Evolutionary conservation across 2,888 invertebrate genomes (phyloP), one percentile per base, ranked within the genome.

Genomic region (Agrotis segetum): DNA sequence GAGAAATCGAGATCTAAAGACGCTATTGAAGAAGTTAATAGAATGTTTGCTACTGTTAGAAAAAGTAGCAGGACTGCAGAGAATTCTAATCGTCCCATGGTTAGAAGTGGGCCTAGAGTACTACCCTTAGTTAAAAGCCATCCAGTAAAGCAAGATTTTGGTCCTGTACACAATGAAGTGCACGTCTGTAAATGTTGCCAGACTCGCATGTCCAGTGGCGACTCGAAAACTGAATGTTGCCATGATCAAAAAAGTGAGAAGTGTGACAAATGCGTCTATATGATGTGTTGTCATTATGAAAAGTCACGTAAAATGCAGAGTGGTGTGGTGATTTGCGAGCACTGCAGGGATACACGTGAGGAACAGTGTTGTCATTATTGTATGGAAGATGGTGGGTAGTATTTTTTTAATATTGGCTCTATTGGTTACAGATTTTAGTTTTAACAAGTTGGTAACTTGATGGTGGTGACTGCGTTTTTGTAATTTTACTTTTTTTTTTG

Each of bases 31-130:
- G 95, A 96, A 87, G 94, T 95, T 0, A 94, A 95, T 29, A 90
- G 95, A 87, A 93, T 95, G 92, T 96, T 95, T 82, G 95, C 95
- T 0, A 94, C 89, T 7, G 92, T 95, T 0, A 89, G 84, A 63
- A 92, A 82, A 61, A 76, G 83, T n/a, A 82, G 58, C 0, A 80
- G 87, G 29, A 71, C 53, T 13, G 21, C 74, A 0, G 90, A 90
- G 49, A 81, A 86, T 52, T 56, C 74, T 0, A 95, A 95, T n/a
- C 90, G 94, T 46, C 95, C 95, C 0, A 24, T 89, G 59, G 81
- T 90, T 2, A 90, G 95, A 72, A 91, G 79, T 65, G 96, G 95
- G 0, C 95, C 95, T 0, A 91, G 95, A 85, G 90, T 95, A 1
- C 82, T 95, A 62, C 95, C 96, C 55, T 93, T 95, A 14, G 95